These are phyloP conservation scores for Rhea americana DNA, from an alignment of 2,113 vertebrate species.

Conservation along the genomic window DNA sequence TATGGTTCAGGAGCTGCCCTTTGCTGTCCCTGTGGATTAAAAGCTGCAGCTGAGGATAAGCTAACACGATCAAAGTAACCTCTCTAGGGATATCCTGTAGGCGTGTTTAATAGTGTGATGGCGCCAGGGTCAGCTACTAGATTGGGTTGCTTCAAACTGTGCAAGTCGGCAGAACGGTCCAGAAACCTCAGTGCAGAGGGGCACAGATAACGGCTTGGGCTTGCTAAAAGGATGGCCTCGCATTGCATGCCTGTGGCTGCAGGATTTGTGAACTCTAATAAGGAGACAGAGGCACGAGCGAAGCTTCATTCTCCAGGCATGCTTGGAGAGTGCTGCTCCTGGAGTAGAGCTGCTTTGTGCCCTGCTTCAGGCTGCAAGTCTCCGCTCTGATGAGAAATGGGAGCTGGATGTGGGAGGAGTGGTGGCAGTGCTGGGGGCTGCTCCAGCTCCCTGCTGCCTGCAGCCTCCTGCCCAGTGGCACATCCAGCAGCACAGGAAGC, in stretches of 20 bases:
- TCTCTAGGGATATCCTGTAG: not conserved
- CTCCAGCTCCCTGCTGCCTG: not conserved
- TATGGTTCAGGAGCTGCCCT: not conserved
- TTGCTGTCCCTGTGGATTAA: conserved; percentile 33
- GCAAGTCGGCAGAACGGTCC: not conserved
- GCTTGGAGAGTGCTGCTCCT: not conserved
- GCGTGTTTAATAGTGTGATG: not conserved
- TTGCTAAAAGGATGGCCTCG: accelerated
- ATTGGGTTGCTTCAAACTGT: not conserved
- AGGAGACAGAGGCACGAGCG: not conserved
- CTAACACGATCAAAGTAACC: not conserved
- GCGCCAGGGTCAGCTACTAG: not conserved
- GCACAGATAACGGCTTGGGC: not conserved
- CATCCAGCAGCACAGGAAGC: not conserved
- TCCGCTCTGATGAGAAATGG: not conserved
- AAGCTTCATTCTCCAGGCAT: not conserved
- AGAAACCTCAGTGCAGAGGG: not conserved
- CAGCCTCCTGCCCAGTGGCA: not conserved
- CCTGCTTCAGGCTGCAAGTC: not conserved
- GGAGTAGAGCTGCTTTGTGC: not conserved
- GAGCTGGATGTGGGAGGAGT: not conserved
- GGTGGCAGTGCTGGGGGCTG: not conserved
- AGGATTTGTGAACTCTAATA: accelerated
- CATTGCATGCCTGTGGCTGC: accelerated
- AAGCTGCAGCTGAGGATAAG: conserved; percentile 11